phyloP scores from a whole-genome alignment of 2,113 vertebrate genomes.

The Rhynchopsitta pachyrhyncha region DNA sequence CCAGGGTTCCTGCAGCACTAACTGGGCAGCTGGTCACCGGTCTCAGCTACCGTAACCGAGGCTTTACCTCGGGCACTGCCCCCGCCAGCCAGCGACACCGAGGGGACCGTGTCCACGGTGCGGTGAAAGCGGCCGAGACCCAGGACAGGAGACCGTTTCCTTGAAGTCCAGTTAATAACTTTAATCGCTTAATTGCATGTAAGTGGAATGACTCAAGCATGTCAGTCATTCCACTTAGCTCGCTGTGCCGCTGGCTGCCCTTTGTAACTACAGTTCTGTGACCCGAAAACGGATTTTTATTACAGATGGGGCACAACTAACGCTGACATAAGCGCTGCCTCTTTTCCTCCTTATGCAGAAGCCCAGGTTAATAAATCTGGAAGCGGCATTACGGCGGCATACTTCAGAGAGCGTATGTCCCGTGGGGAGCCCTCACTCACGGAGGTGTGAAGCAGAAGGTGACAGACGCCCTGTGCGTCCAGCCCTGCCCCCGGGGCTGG shows the following conservation, averaged over 20 bases:
- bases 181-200: background rate
- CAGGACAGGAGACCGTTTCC: background rate
- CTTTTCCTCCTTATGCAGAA: background rate
- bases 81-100: background rate
- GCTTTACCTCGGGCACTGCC: background rate
- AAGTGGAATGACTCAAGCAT: background rate
- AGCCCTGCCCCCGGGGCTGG: background rate
- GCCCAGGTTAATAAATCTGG: background rate
- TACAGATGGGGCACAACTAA: background rate
- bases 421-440: background rate
- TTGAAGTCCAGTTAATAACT: background rate
- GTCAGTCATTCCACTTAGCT: background rate
- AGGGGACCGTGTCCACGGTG: rapidly evolving
- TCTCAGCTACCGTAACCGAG: rapidly evolving
- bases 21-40: background rate
- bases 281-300: background rate
- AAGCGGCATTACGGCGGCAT: background rate
- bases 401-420: rapidly evolving
- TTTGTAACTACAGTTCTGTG: background rate
- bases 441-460: background rate
- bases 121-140: background rate
- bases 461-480: background rate
- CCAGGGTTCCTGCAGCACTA: background rate
- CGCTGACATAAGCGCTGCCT: background rate
- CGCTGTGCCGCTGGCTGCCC: background rate